These are phyloP conservation scores for Mus pahari DNA, from an alignment of 2,113 vertebrate species.

Conservation along the genomic window DNA sequence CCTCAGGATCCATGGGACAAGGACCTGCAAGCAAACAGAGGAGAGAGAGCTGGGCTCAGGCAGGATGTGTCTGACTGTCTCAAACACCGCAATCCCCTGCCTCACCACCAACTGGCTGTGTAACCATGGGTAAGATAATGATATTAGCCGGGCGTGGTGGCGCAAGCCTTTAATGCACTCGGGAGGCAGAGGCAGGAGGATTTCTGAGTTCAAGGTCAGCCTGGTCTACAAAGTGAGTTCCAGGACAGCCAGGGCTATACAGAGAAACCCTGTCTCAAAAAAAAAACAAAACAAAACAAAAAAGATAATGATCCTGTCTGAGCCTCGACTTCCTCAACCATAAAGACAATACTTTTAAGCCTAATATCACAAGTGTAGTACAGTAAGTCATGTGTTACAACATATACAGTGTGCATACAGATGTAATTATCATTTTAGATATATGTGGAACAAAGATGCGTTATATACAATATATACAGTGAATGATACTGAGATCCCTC, in stretches of 20 bases:
- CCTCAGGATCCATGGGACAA: slow-evolving; percentile 84
- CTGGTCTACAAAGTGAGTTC: too few relatives aligned
- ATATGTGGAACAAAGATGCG: neutral
- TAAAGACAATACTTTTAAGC: neutral
- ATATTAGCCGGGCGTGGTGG: too few relatives aligned
- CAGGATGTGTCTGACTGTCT: neutral
- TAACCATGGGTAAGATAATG: neutral
- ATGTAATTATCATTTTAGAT: neutral
- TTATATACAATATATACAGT: neutral
- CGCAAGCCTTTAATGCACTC: too few relatives aligned
- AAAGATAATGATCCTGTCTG: neutral
- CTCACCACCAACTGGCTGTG: neutral
- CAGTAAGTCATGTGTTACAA: neutral
- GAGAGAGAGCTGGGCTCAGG: neutral
- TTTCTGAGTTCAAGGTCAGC: too few relatives aligned
- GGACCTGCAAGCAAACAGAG: slow-evolving; percentile 81
- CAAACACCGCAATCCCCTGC: neutral
- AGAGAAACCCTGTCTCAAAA: too few relatives aligned
- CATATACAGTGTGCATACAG: neutral
- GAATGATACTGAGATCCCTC: neutral
- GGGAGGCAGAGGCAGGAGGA: too few relatives aligned
- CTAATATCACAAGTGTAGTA: neutral
- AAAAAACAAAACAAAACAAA: too few relatives aligned
- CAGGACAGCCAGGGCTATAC: too few relatives aligned
- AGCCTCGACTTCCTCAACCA: neutral